phyloP scores from a whole-genome alignment of 1,140 invertebrate genomes.

The Eriocheir sinensis region DNA sequence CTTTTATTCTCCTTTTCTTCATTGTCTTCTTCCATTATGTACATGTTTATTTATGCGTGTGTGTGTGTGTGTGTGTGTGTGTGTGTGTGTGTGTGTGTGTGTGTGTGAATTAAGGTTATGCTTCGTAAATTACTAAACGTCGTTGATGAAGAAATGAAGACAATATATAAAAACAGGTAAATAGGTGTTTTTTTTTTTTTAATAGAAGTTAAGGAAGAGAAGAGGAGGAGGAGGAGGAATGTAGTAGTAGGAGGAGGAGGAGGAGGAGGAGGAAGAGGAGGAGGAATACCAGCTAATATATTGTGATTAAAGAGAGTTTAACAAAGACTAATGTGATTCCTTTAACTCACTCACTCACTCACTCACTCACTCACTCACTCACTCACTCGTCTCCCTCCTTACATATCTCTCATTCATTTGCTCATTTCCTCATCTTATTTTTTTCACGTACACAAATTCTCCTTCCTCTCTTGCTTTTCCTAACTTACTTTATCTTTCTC shows the following conservation, averaged over 20 bases:
- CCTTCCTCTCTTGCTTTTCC: neutral
- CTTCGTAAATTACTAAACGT: neutral
- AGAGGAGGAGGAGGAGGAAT: neutral
- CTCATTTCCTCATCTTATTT: neutral
- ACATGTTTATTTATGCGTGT: neutral
- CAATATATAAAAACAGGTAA: no score
- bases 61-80: constrained; percentile 22
- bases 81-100: constrained; percentile 45
- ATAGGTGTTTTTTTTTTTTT: no score
- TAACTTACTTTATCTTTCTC: neutral
- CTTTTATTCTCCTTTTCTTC: neutral
- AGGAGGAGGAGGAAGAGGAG: neutral
- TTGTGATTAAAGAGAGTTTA: no score
- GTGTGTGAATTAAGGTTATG: neutral
- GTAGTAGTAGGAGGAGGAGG: neutral
- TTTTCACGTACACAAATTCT: neutral
- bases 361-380: neutral
- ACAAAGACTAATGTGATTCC: no score
- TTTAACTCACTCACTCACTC: neutral
- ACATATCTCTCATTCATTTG: neutral
- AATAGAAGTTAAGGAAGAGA: neutral
- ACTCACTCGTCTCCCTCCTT: no score
- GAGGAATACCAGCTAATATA: no score
- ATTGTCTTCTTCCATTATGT: neutral
- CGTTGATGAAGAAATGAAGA: no score